Base-by-base conservation (phyloP, 1,140 invertebrate genomes). In the Pseudomyrmex sp. region DNA sequence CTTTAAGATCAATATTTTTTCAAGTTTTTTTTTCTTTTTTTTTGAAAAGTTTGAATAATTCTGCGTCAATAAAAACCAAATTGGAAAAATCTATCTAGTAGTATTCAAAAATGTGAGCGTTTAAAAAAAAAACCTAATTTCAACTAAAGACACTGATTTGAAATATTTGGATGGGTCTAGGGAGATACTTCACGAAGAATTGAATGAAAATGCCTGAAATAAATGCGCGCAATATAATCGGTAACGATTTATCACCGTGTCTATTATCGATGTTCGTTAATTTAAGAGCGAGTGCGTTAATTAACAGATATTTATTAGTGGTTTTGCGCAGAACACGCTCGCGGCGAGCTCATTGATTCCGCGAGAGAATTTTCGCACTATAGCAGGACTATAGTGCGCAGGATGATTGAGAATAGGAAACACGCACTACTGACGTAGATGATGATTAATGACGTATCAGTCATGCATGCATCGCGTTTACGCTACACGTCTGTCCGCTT, bases 401-500 rank as follows among this genome's bases (percentile, higher is more conserved):
- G 44, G 50, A 56, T 35, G 44, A 80, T 70, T 59, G 59, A 80
- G 66, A 70, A 50, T 59, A 70, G 23, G 44, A 61, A 80, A 59
- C 46, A 80, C 23, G 52, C 23, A 35, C 44, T 59, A 59, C 44
- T 26, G 76, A 80, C 76, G 44, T 59, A 48, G 65, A 80, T 80
- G 76, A 72, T 80, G 76, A 80, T 80, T 80, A 72, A 80, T 72
- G 54, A 59, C 46, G 58, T 46, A 79, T 35, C 35, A 35, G 35
- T 79, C 63, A 56, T 65, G 46, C 76, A 20, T 20, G 54, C 26
- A 69, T 72, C 54, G 76, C 66, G n/a, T 61, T 70, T 61, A 50
- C 76, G 76, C 76, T 80, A 80, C 76, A 54, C 54, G 70, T 75
- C 70, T 75, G 58, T 82, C 72, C 61, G 63, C 80, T 82, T 82